A percentile compares a stretch with the other conserved stretches of the same genome.
phyloP scores from a whole-genome alignment of 2,113 vertebrate genomes.

The Tympanuchus pallidicinctus region DNA sequence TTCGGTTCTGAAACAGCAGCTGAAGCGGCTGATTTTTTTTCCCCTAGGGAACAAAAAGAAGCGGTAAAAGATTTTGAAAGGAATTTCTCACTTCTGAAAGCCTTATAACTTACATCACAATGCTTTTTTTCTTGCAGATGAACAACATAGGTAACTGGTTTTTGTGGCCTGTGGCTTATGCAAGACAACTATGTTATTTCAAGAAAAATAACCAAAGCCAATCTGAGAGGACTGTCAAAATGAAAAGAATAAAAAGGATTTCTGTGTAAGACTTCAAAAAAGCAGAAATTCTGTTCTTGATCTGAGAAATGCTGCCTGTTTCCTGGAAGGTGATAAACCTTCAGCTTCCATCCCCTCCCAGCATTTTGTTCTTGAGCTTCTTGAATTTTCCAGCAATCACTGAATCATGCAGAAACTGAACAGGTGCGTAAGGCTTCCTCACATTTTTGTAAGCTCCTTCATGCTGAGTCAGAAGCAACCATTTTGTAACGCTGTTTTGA shows the following conservation, averaged over 20 bases:
- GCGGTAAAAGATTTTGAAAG: background rate
- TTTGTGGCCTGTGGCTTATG: background rate
- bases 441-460: background rate
- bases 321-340: background rate
- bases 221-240: background rate
- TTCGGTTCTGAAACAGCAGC: slow-evolving; percentile 18
- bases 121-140: background rate
- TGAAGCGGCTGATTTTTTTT: background rate
- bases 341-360: background rate
- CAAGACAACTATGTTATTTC: background rate
- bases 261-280: background rate
- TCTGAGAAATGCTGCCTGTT: background rate
- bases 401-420: background rate
- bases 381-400: background rate
- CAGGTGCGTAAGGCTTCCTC: background rate
- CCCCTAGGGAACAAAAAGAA: background rate
- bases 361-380: background rate
- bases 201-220: background rate
- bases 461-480: background rate
- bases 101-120: background rate
- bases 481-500: background rate
- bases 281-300: background rate
- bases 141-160: background rate
- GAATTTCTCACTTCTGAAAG: background rate
- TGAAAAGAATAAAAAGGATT: background rate